Evolutionary conservation across 2,797 vertebrate species (phyloP), one percentile per base, ranked within the genome.

Genomic region (Squalus acanthias): DNA sequence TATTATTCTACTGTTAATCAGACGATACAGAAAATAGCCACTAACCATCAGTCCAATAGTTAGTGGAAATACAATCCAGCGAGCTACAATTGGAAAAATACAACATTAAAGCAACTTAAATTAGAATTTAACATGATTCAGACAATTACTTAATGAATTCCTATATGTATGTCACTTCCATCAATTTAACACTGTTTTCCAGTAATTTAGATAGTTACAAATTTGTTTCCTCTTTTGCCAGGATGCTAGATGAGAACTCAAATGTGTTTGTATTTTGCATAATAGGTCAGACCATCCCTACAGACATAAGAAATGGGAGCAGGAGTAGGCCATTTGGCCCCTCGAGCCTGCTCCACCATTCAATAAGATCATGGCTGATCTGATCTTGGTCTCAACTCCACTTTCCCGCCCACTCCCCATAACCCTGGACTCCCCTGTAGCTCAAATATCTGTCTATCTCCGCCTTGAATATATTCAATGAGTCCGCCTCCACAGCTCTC

Each of bases 21-120:
- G 98, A 6, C 97, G 97, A 96, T 97, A 97, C 96, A 98, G 96
- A 0, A 98, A 97, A 96, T 98, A 98, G 4, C 98, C 98, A 39
- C 98, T 98, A 0, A 97, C 89, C 33, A 93, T 93, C n/a, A 69
- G n/a, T 69, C 91, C 91, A 93, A 93, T 46, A 22, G 33, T 69
- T 69, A 93, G 20, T 69, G 91, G 65, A 24, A 69, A 22, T 69
- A 93, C 7, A 67, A 22, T 69, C 91, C 91, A 93, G 20, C n/a
- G 20, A 93, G 65, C 91, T 93, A 93, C 3, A 93, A 93, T 93
- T 93, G 65, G 91, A 91, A 93, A 93, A 93, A 69, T 69, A 91
- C 12, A 26, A 67, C n/a, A 67, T 69, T 93, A 93, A 69, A 22
- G n/a, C n/a, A 67, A 93, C 17, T 67, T 93, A 93, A 89, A 67